A percentile compares a stretch with the other conserved stretches of the same genome.
phyloP scores from a whole-genome alignment of 1,140 invertebrate genomes.

The Parapsyche elsis region DNA sequence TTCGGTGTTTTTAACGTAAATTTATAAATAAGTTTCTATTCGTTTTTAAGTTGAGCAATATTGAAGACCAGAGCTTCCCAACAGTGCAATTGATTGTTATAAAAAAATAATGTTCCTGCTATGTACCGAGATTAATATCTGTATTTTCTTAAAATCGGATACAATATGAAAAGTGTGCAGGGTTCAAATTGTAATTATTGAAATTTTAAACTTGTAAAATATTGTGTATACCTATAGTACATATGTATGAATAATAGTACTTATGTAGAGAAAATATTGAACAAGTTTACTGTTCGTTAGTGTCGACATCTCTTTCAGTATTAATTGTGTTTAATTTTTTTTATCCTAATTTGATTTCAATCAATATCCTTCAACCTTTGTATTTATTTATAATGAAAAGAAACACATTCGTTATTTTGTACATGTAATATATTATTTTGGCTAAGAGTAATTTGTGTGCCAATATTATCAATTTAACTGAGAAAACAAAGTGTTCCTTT shows the following conservation, averaged over 20 bases:
- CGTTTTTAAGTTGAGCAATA: background rate
- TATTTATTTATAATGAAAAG: no score
- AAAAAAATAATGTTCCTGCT: background rate
- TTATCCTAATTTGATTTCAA: no score
- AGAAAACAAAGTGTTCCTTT: conserved; percentile 41
- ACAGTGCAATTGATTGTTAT: background rate
- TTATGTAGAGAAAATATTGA: background rate
- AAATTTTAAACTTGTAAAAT: no score
- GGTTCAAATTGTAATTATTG: no score
- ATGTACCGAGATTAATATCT: background rate
- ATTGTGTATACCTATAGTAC: no score
- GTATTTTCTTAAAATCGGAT: no score
- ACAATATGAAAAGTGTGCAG: no score
- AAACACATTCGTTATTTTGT: no score
- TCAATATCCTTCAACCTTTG: no score
- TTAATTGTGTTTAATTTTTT: background rate
- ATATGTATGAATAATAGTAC: no score
- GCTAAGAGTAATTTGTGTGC: conserved; percentile 22
- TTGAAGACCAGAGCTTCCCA: background rate
- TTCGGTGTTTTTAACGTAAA: background rate
- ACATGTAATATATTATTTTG: background rate
- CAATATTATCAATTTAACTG: conserved; percentile 8
- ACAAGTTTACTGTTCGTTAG: background rate
- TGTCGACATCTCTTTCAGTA: conserved; percentile 21
- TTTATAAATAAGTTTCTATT: background rate